Conservation (phyloP, 2,113 vertebrate species). For the Tenebrosternarchus preto region DNA sequence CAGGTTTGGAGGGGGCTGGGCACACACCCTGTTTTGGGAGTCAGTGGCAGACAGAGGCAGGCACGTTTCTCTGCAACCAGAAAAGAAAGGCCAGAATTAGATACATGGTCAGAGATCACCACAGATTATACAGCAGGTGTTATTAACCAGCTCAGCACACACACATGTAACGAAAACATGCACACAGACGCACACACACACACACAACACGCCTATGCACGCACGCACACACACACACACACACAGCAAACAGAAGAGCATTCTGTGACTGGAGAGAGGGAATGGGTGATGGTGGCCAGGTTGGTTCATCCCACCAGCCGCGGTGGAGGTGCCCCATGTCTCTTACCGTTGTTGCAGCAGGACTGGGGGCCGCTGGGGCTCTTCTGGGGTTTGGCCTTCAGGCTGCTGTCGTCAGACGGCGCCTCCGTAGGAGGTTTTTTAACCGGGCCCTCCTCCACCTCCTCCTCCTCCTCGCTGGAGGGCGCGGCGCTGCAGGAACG, state of each 20-base stretch:
- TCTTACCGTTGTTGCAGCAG: constrained; percentile 68
- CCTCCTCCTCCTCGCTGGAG: constrained; percentile 34
- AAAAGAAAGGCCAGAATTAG: constrained; percentile 48
- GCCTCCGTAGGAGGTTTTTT: constrained; percentile 59
- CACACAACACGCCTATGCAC: neutral
- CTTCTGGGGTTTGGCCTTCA: constrained; percentile 24
- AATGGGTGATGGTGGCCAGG: neutral
- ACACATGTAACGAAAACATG: neutral
- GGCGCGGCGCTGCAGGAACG: constrained; percentile 54
- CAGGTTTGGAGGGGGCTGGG: constrained; percentile 29
- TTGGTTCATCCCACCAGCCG: neutral
- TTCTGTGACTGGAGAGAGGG: neutral
- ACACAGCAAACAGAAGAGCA: neutral
- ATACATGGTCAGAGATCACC: constrained; percentile 31
- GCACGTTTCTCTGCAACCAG: constrained; percentile 73
- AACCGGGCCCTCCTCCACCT: constrained; percentile 37
- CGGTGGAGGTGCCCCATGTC: neutral
- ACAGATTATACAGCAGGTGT: neutral
- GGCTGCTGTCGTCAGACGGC: constrained; percentile 48
- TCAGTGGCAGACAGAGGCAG: constrained; percentile 77
- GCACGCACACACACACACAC: neutral
- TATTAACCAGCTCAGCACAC: neutral
- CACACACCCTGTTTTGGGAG: constrained; percentile 74
- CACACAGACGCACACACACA: neutral
- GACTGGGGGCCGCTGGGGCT: constrained; percentile 40